These are phyloP conservation scores for Chymomyza amoena DNA, from an alignment of 2,888 invertebrate genomes.

Conservation along the genomic window DNA sequence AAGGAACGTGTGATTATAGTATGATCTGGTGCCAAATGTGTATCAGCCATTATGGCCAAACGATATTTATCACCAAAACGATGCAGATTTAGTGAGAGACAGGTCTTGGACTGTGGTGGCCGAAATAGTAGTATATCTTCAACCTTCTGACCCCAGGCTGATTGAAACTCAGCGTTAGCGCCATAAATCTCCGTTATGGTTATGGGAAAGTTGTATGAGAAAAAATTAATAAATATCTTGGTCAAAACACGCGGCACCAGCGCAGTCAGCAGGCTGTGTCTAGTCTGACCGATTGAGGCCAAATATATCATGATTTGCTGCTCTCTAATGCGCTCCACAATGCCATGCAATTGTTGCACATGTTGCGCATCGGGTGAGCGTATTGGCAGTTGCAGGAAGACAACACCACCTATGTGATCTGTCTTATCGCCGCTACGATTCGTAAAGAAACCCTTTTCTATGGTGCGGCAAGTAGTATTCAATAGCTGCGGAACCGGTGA, in stretches of 20 bases:
- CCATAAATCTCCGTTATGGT: slow-evolving; percentile 78
- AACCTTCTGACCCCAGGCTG: slow-evolving; percentile 76
- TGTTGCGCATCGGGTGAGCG: slow-evolving; percentile 63
- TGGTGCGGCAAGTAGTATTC: slow-evolving; percentile 76
- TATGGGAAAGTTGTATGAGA: slow-evolving; percentile 77
- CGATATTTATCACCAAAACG: slow-evolving; percentile 76
- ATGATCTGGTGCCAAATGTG: slow-evolving; percentile 77
- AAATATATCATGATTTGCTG: slow-evolving; percentile 77
- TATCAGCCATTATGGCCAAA: slow-evolving; percentile 77
- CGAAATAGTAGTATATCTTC: slow-evolving; percentile 76
- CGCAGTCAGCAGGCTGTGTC: slow-evolving; percentile 74
- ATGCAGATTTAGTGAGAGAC: slow-evolving; percentile 77
- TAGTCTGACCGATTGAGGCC: slow-evolving; percentile 76
- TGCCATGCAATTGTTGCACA: slow-evolving; percentile 67
- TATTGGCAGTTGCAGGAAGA: slow-evolving; percentile 76
- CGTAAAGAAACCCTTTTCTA: slow-evolving; percentile 76
- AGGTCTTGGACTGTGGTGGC: slow-evolving; percentile 78
- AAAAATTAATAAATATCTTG: slow-evolving; percentile 77
- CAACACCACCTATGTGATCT: slow-evolving; percentile 75
- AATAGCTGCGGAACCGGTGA: slow-evolving; percentile 65
- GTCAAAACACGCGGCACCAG: slow-evolving; percentile 75
- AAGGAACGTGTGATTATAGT: slow-evolving; percentile 73
- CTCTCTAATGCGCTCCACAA: slow-evolving; percentile 69
- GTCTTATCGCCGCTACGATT: slow-evolving; percentile 69
- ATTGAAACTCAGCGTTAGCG: slow-evolving; percentile 67